A percentile compares a stretch with the other conserved stretches of the same genome.
Conservation (phyloP, 2,888 invertebrate species). For the Brachyptera putata region DNA sequence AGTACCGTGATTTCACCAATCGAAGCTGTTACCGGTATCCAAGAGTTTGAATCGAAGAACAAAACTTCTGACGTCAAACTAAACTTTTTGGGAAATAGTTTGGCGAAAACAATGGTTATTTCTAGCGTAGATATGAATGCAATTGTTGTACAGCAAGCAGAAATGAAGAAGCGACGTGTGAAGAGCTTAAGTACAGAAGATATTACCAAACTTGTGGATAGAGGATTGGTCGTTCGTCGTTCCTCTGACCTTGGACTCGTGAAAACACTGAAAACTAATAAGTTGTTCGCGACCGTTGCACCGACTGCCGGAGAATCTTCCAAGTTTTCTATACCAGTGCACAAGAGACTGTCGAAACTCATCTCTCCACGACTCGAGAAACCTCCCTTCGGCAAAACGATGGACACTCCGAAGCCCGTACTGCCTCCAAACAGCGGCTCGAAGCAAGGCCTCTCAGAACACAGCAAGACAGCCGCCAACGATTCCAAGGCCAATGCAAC, state of each 20-base stretch:
- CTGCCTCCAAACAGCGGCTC: not conserved
- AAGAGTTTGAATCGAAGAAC: no score
- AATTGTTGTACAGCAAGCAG: not conserved
- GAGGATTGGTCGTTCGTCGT: not conserved
- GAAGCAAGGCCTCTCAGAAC: not conserved
- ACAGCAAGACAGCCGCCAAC: not conserved
- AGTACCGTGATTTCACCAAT: not conserved
- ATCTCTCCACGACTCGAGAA: no score
- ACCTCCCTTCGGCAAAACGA: no score
- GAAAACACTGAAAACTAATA: not conserved
- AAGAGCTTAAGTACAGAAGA: not conserved
- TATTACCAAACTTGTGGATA: not conserved
- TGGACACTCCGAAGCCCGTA: not conserved
- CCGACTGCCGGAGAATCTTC: not conserved
- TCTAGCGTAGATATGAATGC: not conserved
- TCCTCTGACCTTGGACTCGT: not conserved
- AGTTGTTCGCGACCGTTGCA: not conserved
- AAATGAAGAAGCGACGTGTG: not conserved
- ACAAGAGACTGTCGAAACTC: no score
- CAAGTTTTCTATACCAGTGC: not conserved
- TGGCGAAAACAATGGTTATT: not conserved
- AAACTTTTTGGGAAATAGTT: not conserved
- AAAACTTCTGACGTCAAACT: not conserved
- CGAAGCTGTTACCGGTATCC: no score
- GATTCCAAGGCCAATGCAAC: no score